Conservation (phyloP, 2,113 vertebrate species). For the Tautogolabrus adspersus region DNA sequence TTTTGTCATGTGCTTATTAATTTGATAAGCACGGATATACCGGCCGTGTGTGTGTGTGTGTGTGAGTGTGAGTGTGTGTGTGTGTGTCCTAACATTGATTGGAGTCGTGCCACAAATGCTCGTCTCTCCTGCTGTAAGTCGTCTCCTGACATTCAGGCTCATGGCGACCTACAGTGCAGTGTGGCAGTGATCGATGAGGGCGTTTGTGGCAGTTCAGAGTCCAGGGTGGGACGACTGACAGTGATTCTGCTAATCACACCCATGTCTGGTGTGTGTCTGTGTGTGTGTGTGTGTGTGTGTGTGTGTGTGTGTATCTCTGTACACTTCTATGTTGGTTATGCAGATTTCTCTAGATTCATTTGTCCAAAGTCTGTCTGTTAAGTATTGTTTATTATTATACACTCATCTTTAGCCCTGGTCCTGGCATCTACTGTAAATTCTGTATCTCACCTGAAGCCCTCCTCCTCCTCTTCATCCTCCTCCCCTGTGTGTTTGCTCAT, state of each 20-base stretch:
- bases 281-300: neutral
- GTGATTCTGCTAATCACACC: slow-evolving; percentile 49
- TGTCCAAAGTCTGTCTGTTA: too few species aligned
- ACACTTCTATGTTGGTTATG: neutral
- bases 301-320: neutral
- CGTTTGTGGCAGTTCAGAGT: slow-evolving; percentile 44
- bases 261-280: slow-evolving; percentile 1
- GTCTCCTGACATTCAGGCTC: slow-evolving; percentile 51
- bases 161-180: slow-evolving; percentile 28
- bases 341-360: slow-evolving; percentile 2
- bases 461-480: neutral
- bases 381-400: too few species aligned
- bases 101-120: slow-evolving; percentile 10
- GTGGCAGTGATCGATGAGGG: slow-evolving; percentile 37
- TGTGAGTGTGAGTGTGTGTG: neutral
- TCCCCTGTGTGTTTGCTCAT: neutral
- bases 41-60: too few species aligned
- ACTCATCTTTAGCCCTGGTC: slow-evolving; percentile 6
- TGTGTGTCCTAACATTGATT: slow-evolving; percentile 22
- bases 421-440: slow-evolving; percentile 18
- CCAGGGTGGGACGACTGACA: slow-evolving; percentile 30
- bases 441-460: neutral
- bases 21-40: neutral
- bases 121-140: slow-evolving; percentile 18
- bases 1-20: neutral